Conservation (phyloP, 1,140 invertebrate genomes). For the Pinna nobilis region DNA sequence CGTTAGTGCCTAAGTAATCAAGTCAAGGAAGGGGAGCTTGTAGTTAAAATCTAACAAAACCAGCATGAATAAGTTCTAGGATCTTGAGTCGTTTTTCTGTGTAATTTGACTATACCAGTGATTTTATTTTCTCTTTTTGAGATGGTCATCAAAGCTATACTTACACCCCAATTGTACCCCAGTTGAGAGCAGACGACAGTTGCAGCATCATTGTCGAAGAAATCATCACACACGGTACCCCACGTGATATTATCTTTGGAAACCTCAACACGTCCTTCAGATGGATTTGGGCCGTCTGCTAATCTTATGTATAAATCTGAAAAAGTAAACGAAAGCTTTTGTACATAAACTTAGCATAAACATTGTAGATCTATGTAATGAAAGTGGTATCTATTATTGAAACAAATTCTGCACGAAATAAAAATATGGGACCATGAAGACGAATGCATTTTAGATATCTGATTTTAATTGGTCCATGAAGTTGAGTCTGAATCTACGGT, state of each 20-base stretch:
- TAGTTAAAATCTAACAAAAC: too few relatives aligned
- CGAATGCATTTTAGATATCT: background rate
- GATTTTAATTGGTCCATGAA: background rate
- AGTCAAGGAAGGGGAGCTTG: too few relatives aligned
- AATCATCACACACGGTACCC: constrained; percentile 59
- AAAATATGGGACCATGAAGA: background rate
- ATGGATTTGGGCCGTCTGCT: constrained; percentile 32
- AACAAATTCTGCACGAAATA: background rate
- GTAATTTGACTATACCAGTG: too few relatives aligned
- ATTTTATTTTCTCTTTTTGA: background rate
- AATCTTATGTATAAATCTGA: constrained; percentile 47
- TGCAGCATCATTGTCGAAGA: constrained; percentile 53
- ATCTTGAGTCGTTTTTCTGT: too few relatives aligned
- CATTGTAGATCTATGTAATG: background rate
- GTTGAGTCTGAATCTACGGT: background rate
- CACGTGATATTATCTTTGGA: constrained; percentile 72
- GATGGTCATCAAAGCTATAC: background rate
- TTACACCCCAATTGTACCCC: constrained; percentile 32
- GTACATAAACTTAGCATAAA: background rate
- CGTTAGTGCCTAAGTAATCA: too few relatives aligned
- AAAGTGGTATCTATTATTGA: background rate
- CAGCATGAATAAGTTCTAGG: too few relatives aligned
- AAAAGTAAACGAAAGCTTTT: too few relatives aligned
- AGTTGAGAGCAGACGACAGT: constrained; percentile 54
- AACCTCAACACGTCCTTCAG: constrained; percentile 82